Base-by-base conservation (phyloP, 2,797 vertebrate species). In the Silurus aristotelis region DNA sequence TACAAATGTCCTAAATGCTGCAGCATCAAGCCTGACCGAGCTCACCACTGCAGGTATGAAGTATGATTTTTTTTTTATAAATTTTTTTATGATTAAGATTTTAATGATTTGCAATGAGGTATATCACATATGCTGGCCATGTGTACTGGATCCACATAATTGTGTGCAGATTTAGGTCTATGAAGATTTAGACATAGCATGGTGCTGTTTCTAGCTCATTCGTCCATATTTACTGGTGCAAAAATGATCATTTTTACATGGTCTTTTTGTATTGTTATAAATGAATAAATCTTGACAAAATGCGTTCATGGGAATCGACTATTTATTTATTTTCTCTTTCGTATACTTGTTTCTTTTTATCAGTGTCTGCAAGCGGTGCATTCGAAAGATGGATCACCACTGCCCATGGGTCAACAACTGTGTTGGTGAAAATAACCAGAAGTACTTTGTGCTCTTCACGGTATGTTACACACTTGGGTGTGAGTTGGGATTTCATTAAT, bases 321-420 rank as follows among this genome's bases (percentile, higher is more conserved):
- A 4, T 22, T 58, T n/a, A 52, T 70, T 70, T 60, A 22, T 22
- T 31, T 67, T 48, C 52, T 38, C 1, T 1, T 58, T 52, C 5
- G 25, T 31, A 12, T 58, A 10, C 19, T 38, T 14, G 7, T 56
- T 76, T 80, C 48, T 60, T 60, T 88, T 55, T 56, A 64, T 85
- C 72, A 99, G 98, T 89, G 97, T 99, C 85, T 99, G 98, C 90
- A 99, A 99, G 92, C 95, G 98, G 88, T 99, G 98, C 92, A 98
- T 99, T 91, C 95, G 97, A 70, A 99, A 99, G 93, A 99, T 99
- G 98, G 98, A 99, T 93, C 98, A 99, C 92, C 98, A 99, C 93
- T 99, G 98, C 88, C 98, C 98, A 0, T 99, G 98, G 98, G 97
- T 99, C 90, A 99, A 99, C 90, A 99, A 99, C 95, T 99, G 98